Conservation (phyloP, 1,140 invertebrate species). For the Drosophila ironensis region DNA sequence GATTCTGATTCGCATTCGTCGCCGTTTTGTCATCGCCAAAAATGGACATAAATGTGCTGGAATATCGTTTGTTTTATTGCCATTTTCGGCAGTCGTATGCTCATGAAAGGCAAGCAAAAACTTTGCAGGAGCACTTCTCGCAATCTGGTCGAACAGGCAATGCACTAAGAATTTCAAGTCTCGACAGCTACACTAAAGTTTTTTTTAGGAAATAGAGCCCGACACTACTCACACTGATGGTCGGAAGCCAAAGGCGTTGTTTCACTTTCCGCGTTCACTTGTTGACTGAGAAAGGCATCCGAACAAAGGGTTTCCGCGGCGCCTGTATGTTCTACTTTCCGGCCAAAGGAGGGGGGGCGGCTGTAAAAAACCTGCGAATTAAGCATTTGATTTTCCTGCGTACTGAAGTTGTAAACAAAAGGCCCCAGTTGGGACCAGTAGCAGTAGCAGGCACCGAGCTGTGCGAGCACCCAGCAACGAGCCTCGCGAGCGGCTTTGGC, state of each 20-base stretch:
- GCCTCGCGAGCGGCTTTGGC: neutral
- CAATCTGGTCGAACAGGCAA: too few relatives aligned
- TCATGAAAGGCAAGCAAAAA: conserved; percentile 26
- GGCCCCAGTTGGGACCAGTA: neutral
- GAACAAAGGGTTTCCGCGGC: too few relatives aligned
- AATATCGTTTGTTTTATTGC: conserved; percentile 52
- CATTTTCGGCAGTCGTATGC: conserved; percentile 34
- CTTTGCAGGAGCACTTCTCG: conserved; percentile 1
- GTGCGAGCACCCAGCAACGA: neutral
- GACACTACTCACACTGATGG: too few relatives aligned
- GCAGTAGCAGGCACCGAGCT: too few relatives aligned
- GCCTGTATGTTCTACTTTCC: too few relatives aligned
- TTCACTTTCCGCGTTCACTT: neutral
- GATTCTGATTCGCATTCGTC: conserved; percentile 11
- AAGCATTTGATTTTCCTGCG: neutral
- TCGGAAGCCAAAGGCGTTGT: neutral
- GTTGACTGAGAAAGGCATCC: neutral
- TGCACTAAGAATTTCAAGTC: too few relatives aligned
- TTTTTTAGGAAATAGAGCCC: too few relatives aligned
- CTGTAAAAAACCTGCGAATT: neutral
- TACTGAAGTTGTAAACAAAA: neutral
- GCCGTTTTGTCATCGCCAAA: conserved; percentile 55
- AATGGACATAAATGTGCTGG: conserved; percentile 67
- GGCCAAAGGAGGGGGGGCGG: too few relatives aligned
- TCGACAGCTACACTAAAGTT: too few relatives aligned